Evolutionary conservation across 2,888 invertebrate species (phyloP), one percentile per base, ranked within the genome.

Genomic region (Bugula neritina): DNA sequence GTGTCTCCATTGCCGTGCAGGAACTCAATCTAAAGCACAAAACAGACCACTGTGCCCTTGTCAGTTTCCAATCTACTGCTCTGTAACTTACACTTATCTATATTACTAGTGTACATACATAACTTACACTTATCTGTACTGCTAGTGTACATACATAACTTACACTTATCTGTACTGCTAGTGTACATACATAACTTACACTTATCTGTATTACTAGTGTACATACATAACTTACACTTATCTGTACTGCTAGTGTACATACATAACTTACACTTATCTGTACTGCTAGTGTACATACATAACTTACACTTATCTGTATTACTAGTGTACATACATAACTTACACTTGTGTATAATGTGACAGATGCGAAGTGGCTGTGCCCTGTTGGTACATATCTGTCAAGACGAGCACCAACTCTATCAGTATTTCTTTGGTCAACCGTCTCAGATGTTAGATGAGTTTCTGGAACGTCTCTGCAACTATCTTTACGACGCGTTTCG

Each of bases 401-500:
- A 94, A 77, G 98, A 99, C 84, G 98, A 99, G 83, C 90, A 93
- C 78, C 90, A 92, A 75, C 87, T 99, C 1, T 98, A 92, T 83
- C 89, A 89, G 75, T 94, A 96, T 82, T 96, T 97, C 85, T 98
- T 98, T 81, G 87, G 88, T 0, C 87, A 88, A 55, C 85, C 88
- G 0, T 90, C 90, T 3, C 84, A 86, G 1, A 73, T 77, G 5
- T 76, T 84, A 23, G 83, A 84, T 76, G 79, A 81, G 54, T 95
- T 93, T 84, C 86, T 95, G 71, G 93, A 92, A 78, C 89, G 90
- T 0, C 85, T 97, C 0, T 96, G 96, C 81, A 91, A 90, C 71
- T 90, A 91, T 52, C 84, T 97, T 43, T 99, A 99, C 82, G 98
- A 99, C 82, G 90, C 90, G 2, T 86, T 99, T 75, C 88, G 98